Evolutionary conservation across 1,140 invertebrate species (phyloP).

Genomic region (Drosophila lacertosa): DNA sequence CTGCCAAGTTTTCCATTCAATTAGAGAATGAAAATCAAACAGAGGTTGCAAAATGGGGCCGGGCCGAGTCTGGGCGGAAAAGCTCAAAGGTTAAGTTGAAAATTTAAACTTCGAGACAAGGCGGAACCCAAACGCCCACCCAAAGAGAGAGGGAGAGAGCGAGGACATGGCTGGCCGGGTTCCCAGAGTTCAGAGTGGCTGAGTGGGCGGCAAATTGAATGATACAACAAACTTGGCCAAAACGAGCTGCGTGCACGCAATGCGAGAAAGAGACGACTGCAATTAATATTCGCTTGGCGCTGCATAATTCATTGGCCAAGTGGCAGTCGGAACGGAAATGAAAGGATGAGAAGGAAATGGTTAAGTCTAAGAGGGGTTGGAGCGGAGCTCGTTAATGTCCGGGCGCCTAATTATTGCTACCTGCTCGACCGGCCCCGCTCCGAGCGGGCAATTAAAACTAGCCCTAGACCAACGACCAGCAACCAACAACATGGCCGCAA

Average conservation of each 20-base stretch:
- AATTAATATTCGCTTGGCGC: slow-evolving; percentile 57
- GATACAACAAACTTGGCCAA: slow-evolving; percentile 48
- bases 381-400: slow-evolving; percentile 45
- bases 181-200: slow-evolving; percentile 5
- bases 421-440: too few species aligned
- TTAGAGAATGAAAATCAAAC: slow-evolving; percentile 78
- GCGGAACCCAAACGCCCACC: slow-evolving; percentile 47
- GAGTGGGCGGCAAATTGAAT: slow-evolving; percentile 60
- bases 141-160: too few species aligned
- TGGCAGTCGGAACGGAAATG: neutral
- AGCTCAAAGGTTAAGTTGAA: slow-evolving; percentile 77
- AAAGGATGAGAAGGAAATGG: neutral
- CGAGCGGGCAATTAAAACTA: slow-evolving; percentile 68
- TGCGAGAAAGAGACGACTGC: slow-evolving; percentile 35
- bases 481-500: slow-evolving; percentile 64
- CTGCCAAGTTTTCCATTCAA: slow-evolving; percentile 78
- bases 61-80: slow-evolving; percentile 18
- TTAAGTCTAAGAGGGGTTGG: too few species aligned
- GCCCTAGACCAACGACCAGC: slow-evolving; percentile 21
- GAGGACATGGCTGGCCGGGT: neutral
- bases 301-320: slow-evolving; percentile 45
- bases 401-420: slow-evolving; percentile 51
- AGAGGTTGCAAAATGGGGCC: slow-evolving; percentile 50
- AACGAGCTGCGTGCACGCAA: slow-evolving; percentile 51
- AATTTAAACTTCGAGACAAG: slow-evolving; percentile 72